phyloP scores from a whole-genome alignment of 2,113 vertebrate species.

The Mugil cephalus region DNA sequence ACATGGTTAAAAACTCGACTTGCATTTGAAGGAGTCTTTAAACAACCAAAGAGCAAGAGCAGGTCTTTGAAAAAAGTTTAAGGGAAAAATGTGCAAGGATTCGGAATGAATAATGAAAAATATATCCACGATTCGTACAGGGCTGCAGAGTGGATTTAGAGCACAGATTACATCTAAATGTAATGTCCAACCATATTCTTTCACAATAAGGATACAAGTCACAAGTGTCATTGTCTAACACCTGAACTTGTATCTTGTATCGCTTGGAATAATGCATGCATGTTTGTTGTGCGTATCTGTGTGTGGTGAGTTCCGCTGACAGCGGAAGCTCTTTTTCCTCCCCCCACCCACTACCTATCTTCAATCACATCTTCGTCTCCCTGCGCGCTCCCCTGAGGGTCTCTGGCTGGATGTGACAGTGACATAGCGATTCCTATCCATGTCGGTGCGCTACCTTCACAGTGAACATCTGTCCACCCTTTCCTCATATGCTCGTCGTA shows the following conservation, averaged over 20 bases:
- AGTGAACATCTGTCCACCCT: constrained; percentile 25
- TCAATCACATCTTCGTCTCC: constrained; percentile 20
- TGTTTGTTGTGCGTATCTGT: neutral
- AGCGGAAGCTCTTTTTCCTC: neutral
- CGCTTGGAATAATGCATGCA: neutral
- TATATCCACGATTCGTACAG: neutral
- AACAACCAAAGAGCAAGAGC: too few relatives aligned
- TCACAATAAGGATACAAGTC: neutral
- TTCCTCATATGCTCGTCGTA: constrained; percentile 8
- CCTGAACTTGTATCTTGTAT: neutral
- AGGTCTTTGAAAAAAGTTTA: too few relatives aligned
- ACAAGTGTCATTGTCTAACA: neutral
- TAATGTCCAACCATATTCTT: neutral
- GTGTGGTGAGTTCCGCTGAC: neutral
- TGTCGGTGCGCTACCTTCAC: constrained; percentile 6
- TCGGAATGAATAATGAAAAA: neutral
- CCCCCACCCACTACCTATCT: constrained; percentile 8
- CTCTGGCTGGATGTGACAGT: constrained; percentile 35
- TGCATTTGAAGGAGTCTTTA: too few relatives aligned
- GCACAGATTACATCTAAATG: neutral
- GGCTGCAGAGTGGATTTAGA: neutral
- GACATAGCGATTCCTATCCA: constrained; percentile 36
- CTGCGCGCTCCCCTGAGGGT: constrained; percentile 8
- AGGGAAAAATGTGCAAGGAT: neutral
- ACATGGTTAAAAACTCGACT: too few relatives aligned